Base-by-base conservation (phyloP, 2,113 vertebrate genomes). In the Pleuronectes platessa region DNA sequence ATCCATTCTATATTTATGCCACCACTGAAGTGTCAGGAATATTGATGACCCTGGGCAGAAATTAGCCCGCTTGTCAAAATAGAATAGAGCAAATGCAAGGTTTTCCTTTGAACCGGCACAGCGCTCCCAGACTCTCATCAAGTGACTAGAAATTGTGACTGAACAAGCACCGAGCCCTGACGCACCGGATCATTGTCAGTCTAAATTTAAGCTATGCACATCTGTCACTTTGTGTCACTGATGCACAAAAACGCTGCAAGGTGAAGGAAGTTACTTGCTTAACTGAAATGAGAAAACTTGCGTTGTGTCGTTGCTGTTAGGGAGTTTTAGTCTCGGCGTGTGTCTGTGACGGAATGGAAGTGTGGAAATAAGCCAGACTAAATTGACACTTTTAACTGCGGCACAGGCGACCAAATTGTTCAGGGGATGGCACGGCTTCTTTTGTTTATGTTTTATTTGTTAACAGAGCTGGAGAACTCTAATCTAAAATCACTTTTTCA, bases 11-110 rank as follows among this genome's bases (percentile, higher is more conserved):
- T 77, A 87, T 92, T 88, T 90, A 90, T 85, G 84, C 86, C 78
- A 76, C 85, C 86, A 74, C 63, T 68, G 72, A 87, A 86, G 76
- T 90, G 89, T 90, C 88, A 88, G 79, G 90, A 94, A 93, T 92
- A 93, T 90, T 88, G 92, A 94, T 90, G 89, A 90, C 90, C 86
- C 74, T 77, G 71, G 81, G 87, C 86, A 79, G 78, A 92, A 93
- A 92, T 93, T 82, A 90, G 87, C 74, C 71, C 42, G 76, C 79
- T 77, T 87, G 86, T 93, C 91, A 89, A 84, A 88, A 82, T 35
- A 74, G 86, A 89, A 85, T 63, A 70, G 74, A 71, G 79, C 80
- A 79, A 86, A 83, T 73, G 76, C 81, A 75, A 68, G 45, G 3
- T 24, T 79, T 79, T 78, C 63, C 76, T 73, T 81, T 75, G 66